Evolutionary conservation across 2,113 vertebrate genomes (phyloP).

Genomic region (Ailuropoda melanoleuca): DNA sequence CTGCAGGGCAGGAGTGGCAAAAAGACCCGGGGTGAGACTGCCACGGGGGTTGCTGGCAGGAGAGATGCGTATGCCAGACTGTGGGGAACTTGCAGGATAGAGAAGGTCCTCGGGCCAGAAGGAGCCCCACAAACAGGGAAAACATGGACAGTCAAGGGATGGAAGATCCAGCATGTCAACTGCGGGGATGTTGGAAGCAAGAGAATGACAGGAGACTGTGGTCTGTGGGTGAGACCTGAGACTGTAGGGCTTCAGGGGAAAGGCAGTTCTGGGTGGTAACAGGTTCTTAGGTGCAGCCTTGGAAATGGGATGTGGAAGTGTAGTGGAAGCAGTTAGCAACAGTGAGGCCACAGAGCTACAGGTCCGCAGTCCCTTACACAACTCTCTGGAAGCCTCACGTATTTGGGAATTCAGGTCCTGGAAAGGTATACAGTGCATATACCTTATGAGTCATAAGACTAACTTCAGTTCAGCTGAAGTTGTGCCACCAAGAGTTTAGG

Average conservation of each 20-base stretch:
- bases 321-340: neutral
- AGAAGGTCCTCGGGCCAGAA: neutral
- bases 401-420: neutral
- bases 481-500: neutral
- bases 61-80: neutral
- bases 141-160: neutral
- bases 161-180: neutral
- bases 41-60: neutral
- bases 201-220: neutral
- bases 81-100: neutral
- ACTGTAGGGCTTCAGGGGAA: neutral
- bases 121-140: neutral
- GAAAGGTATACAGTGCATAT: neutral
- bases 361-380: neutral
- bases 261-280: neutral
- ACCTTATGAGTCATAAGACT: too few relatives aligned
- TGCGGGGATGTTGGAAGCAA: neutral
- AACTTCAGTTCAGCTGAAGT: neutral
- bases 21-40: fast-evolving
- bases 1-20: neutral
- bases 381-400: neutral
- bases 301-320: neutral
- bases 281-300: neutral
- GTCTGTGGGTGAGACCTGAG: neutral
- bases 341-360: neutral